A percentile compares a stretch with the other conserved stretches of the same genome.
These are phyloP conservation scores for Cardiocondyla obscurior DNA, from an alignment of 1,140 invertebrate genomes.

Conservation along the genomic window DNA sequence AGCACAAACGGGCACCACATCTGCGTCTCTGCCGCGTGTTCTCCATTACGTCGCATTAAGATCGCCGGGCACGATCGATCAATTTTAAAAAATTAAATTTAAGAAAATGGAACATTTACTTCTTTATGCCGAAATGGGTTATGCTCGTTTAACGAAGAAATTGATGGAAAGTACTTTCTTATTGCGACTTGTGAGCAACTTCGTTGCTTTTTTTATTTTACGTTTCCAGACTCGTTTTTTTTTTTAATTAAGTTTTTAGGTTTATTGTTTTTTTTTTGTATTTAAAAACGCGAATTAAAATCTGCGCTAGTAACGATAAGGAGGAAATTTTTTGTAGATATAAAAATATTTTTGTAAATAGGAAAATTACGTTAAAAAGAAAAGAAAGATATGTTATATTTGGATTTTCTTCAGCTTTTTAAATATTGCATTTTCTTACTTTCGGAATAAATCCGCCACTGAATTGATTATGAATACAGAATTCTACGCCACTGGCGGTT, in stretches of 20 bases:
- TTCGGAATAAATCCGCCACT: not conserved
- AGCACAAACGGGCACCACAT: conserved; percentile 50
- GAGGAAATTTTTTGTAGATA: not conserved
- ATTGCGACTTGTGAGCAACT: not conserved
- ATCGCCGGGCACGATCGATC: conserved; percentile 49
- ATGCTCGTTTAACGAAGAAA: conserved; percentile 8
- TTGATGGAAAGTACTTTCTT: not conserved
- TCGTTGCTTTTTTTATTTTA: not conserved
- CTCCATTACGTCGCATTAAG: conserved; percentile 59
- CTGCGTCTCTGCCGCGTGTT: conserved; percentile 24
- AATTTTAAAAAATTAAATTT: conserved; percentile 48
- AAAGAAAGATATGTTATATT: not conserved
- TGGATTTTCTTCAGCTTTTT: not conserved
- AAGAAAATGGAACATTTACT: not conserved
- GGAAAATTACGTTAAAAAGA: not conserved
- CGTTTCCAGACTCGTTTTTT: not conserved
- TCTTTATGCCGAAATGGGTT: conserved; percentile 33
- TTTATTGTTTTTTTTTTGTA: not conserved
- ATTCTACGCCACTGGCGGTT: conserved; percentile 36
- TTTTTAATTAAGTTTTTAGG: not conserved
- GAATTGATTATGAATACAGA: conserved; percentile 3
- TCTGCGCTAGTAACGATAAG: not conserved
- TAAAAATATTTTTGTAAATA: not conserved
- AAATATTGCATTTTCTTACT: not conserved
- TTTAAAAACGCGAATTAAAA: not conserved